These are phyloP conservation scores for Muscicapa striata DNA, from an alignment of 2,797 vertebrate genomes.

Conservation along the genomic window DNA sequence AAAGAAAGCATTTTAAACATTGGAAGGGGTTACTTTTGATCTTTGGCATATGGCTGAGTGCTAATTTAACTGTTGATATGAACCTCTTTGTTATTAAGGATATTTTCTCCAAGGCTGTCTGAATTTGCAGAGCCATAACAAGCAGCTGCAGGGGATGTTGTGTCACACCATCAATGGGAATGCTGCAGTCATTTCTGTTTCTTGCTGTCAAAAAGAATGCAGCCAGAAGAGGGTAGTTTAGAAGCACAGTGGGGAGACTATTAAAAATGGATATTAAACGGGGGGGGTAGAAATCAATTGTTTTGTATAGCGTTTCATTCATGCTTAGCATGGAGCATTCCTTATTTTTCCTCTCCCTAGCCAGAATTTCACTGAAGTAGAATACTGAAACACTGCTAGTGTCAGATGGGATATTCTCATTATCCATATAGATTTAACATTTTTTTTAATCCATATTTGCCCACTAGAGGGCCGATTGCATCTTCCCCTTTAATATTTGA, in stretches of 20 bases:
- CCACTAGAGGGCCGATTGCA: conserved; percentile 58
- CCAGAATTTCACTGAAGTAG: background rate
- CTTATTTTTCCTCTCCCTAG: background rate
- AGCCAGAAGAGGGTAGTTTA: background rate
- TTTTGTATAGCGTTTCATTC: background rate
- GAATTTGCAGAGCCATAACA: background rate
- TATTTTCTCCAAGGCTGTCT: background rate
- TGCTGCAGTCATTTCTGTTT: background rate
- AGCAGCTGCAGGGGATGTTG: background rate
- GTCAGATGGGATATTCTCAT: background rate
- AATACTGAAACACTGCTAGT: background rate
- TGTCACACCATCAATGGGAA: background rate
- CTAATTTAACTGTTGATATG: conserved; percentile 20
- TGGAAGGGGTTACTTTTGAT: conserved; percentile 21
- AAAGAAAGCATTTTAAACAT: background rate
- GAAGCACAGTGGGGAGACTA: background rate
- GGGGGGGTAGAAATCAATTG: background rate
- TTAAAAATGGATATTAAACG: conserved; percentile 3
- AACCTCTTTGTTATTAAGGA: background rate
- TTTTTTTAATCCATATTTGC: conserved; percentile 24
- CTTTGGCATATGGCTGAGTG: background rate
- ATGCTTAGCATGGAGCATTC: background rate
- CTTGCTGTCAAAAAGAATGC: background rate
- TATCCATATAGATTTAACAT: background rate
- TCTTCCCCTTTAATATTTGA: conserved; percentile 51